These are phyloP conservation scores for Mystacides longicornis DNA, from an alignment of 2,888 invertebrate genomes.

Conservation along the genomic window DNA sequence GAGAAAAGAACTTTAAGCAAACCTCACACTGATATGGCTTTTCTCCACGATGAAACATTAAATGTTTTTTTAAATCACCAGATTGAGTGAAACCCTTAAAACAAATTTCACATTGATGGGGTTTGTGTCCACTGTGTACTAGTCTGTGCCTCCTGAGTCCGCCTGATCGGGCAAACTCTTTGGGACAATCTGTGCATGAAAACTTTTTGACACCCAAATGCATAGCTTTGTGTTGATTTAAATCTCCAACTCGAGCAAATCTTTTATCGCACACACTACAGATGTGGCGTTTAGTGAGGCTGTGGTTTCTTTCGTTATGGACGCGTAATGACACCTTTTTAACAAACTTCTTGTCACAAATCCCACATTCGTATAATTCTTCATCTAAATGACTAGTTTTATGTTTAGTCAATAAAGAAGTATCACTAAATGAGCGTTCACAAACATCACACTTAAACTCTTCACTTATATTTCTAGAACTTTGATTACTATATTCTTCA, in stretches of 20 bases:
- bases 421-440: not conserved
- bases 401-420: not conserved
- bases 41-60: not conserved
- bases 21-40: not conserved
- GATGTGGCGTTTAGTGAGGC: not conserved
- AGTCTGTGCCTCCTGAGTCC: not conserved
- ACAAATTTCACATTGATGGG: not conserved
- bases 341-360: not conserved
- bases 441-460: not conserved
- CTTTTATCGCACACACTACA: not conserved
- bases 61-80: not conserved
- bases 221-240: not conserved
- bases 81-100: not conserved
- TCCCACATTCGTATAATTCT: not conserved
- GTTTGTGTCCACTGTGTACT: not conserved
- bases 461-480: not conserved
- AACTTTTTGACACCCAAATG: not conserved
- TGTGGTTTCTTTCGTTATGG: not conserved
- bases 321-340: not conserved
- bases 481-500: not conserved
- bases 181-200: not conserved
- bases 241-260: not conserved
- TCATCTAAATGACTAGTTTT: not conserved
- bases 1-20: not conserved
- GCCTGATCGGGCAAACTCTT: not conserved